phyloP scores from a whole-genome alignment of 2,888 invertebrate species.

The Drosophila pegasa region DNA sequence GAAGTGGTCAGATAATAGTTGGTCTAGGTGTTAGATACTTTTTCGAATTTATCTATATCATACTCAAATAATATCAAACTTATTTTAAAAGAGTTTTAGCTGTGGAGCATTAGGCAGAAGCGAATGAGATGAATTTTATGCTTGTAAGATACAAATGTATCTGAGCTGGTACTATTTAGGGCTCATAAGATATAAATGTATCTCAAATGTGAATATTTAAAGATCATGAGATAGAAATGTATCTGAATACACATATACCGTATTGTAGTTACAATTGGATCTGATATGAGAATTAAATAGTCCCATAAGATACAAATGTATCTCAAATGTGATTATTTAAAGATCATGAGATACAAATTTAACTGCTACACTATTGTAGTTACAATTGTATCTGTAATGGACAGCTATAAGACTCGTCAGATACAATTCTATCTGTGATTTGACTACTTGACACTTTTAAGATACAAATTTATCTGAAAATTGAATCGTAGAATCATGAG shows the following conservation, averaged over 20 bases:
- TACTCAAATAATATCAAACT: neutral
- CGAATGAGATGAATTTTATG: neutral
- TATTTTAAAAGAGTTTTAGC: neutral
- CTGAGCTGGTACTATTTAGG: no score
- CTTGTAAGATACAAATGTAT: conserved; percentile 1
- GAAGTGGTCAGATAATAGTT: neutral
- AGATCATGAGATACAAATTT: neutral
- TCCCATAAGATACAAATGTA: conserved; percentile 3
- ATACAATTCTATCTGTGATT: neutral
- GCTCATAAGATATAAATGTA: neutral
- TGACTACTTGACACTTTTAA: neutral
- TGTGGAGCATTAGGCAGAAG: neutral
- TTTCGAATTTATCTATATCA: neutral
- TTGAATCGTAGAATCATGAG: neutral
- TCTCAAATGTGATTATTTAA: neutral
- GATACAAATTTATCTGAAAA: neutral
- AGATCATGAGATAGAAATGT: no score
- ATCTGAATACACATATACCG: no score
- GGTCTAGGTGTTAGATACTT: neutral
- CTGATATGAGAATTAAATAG: neutral
- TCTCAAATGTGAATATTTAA: neutral
- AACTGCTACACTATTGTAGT: no score
- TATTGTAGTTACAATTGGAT: no score
- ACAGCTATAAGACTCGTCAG: no score
- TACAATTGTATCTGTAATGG: no score